Evolutionary conservation across 2,797 vertebrate genomes (phyloP), one percentile per base, ranked within the genome.

Genomic region (Kryptolebias ocellatus): DNA sequence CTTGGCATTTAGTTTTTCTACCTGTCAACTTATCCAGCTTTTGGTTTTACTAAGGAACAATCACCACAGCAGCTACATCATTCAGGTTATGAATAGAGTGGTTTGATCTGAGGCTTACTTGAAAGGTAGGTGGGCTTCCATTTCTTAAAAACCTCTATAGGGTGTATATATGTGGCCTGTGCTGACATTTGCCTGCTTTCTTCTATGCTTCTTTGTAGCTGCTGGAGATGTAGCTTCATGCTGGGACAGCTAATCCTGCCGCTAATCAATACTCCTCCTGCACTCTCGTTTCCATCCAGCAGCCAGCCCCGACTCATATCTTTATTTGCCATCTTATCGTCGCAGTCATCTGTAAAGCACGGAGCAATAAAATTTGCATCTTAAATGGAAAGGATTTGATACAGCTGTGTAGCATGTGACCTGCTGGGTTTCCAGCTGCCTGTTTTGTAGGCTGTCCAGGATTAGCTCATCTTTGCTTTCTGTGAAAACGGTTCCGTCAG

Each of bases 251-350:
- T 88, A 83, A 88, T 87, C 84, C 81, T 61, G 58, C 62, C 46
- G 55, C 59, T 80, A 78, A 91, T 92, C 85, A 83, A 92, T 91
- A 83, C 64, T 73, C 75, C 65, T 74, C 57, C 59, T 54, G 60
- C 79, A 83, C 59, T 67, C 73, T 84, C 83, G 77, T 75, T 80
- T 67, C 45, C 61, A 70, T 81, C 82, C 80, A 72, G 70, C 63
- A 77, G 53, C 20, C 51, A 42, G 46, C 45, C 20, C 45, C 50
- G 39, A 56, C 60, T 77, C 63, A 73, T 64, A 53, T 79, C 70
- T 84, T 60, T 76, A 79, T 85, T 79, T 69, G 76, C 70, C 46
- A 45, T 59, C 59, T 70, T 52, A 56, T 37, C 34, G 7, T 31
- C 31, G 0, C 20, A 31, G n/a, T 63, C 53, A 81, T 81, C 81